phyloP scores from a whole-genome alignment of 2,113 vertebrate genomes.

The Sceloporus undulatus region DNA sequence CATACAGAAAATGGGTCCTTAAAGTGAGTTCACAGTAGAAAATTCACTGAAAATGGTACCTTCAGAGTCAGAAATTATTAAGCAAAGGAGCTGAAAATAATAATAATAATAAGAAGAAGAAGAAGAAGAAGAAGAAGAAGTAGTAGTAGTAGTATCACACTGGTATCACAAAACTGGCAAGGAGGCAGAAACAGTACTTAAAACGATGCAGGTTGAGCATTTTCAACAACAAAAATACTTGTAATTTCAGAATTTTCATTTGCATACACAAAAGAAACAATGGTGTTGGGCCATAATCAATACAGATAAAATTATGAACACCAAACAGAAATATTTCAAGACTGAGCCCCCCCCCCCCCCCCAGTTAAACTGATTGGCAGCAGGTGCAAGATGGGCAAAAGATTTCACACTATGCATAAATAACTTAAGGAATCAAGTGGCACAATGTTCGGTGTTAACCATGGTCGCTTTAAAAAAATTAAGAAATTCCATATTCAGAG shows the following conservation, averaged over 20 bases:
- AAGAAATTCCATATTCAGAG: not conserved
- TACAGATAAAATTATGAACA: not conserved
- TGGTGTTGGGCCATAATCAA: not conserved
- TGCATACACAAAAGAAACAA: not conserved
- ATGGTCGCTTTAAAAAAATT: conserved; percentile 2
- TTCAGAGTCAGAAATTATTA: not conserved
- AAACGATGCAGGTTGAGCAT: not conserved
- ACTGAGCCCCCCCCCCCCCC: not conserved
- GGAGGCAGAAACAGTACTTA: not conserved
- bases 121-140: not conserved
- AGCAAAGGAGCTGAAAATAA: not conserved
- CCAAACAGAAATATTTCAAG: not conserved
- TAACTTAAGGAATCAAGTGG: conserved; percentile 7
- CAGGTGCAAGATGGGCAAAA: not conserved
- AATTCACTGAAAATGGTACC: not conserved
- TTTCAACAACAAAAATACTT: not conserved
- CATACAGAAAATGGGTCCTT: not conserved
- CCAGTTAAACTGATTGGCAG: conserved; percentile 8
- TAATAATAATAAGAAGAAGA: not conserved
- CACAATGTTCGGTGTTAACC: not conserved
- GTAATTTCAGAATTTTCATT: not conserved
- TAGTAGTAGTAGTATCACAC: not conserved
- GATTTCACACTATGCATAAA: not conserved
- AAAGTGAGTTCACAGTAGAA: not conserved
- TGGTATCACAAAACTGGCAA: not conserved